Evolutionary conservation across 2,888 invertebrate species (phyloP), one percentile per base, ranked within the genome.

Genomic region (Lithophane socia): DNA sequence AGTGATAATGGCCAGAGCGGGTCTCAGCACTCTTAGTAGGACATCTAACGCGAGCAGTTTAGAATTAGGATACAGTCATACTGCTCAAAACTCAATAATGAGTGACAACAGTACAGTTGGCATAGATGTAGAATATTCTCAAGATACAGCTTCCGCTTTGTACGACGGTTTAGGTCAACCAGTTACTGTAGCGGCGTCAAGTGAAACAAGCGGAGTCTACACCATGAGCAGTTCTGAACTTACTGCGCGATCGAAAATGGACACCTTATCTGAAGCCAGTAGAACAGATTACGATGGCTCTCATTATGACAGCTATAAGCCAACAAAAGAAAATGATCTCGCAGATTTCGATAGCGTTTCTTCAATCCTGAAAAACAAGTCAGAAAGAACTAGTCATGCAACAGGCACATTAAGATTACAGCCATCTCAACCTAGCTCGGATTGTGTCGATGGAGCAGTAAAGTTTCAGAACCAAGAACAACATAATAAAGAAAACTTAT

Each of bases 151-250:
- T n/a, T 97, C 97, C 4, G 97, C 97, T 12, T 97, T 98, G 68
- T 96, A 96, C 82, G 96, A 96, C 77, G 96, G 96, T 56, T 90
- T 96, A 79, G 96, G 97, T 44, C 96, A 96, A 89, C 94, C 96
- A 4, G 94, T 97, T 0, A 97, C 98, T 79, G 97, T 97, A 29
- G 96, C 97, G 44, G 97, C 98, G 4, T 98, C 98, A 24, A 98
- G 98, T 82, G 98, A 98, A 93, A 98, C 98, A 0, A 98, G 98
- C 84, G 98, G 98, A 1, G 98, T 98, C 0, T 98, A 98, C 90
- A 98, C 98, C 0, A 97, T 98, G 96, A 97, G 98, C 68, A 98
- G 98, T 89, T 98, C 97, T 71, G 97, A 97, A 92, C 92, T 97
- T 79, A 97, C 97, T 3, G 95, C 97, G 0, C 95, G 96, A 85